phyloP scores from a whole-genome alignment of 2,113 vertebrate species.

The Hystrix brachyura region DNA sequence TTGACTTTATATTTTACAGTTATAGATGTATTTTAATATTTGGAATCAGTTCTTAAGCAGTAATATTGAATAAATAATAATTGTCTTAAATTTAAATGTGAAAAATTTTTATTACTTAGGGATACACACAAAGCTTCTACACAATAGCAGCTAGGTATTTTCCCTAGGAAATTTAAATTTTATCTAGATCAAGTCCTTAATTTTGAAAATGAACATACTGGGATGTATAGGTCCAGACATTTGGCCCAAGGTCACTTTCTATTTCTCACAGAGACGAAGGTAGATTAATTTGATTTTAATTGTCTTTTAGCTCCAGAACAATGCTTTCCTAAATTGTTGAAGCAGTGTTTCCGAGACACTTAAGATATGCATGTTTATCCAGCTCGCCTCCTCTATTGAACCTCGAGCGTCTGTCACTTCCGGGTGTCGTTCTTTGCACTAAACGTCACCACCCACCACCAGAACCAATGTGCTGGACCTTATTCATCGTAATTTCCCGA shows the following conservation, averaged over 20 bases:
- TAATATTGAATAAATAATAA: background rate
- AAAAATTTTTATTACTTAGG: background rate
- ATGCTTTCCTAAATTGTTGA: background rate
- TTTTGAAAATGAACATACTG: background rate
- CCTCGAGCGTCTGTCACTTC: too few relatives aligned
- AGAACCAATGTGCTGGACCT: background rate
- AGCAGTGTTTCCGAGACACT: background rate
- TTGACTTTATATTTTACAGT: background rate
- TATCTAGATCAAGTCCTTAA: background rate
- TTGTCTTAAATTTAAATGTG: background rate
- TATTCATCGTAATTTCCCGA: background rate
- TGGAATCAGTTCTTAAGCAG: background rate
- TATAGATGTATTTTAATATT: background rate
- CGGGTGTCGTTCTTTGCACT: background rate
- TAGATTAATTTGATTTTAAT: background rate
- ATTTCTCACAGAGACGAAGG: background rate
- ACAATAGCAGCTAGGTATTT: fast-evolving
- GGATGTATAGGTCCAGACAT: background rate
- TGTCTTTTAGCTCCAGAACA: background rate
- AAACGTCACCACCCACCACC: background rate
- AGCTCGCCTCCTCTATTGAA: too few relatives aligned
- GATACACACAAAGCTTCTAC: background rate
- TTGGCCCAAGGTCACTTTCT: background rate
- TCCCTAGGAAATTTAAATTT: background rate
- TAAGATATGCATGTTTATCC: too few relatives aligned